phyloP scores from a whole-genome alignment of 2,888 invertebrate species.

The Drosophila formosana region DNA sequence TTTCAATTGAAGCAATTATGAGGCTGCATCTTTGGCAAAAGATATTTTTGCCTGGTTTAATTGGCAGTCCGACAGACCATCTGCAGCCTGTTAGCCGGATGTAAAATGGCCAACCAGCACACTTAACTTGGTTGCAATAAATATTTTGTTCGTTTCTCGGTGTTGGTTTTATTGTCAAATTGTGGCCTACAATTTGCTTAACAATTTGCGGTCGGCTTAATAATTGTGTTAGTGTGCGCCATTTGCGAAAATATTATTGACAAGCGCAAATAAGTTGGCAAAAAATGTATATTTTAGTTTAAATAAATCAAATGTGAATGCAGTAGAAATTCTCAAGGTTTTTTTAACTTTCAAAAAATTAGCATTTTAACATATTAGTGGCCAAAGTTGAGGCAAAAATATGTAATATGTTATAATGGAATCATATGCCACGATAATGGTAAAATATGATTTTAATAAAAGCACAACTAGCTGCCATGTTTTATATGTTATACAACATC shows the following conservation, averaged over 20 bases:
- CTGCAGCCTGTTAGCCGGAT: slow-evolving; percentile 12
- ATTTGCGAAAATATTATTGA: slow-evolving; percentile 18
- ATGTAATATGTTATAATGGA: too few relatives aligned
- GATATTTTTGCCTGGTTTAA: slow-evolving; percentile 57
- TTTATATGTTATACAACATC: slow-evolving; percentile 2
- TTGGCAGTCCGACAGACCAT: slow-evolving; percentile 48
- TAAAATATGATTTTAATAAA: slow-evolving; percentile 15
- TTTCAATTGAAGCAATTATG: slow-evolving; percentile 72
- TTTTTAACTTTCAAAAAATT: background rate
- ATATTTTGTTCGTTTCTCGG: slow-evolving; percentile 12
- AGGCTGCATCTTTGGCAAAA: slow-evolving; percentile 30
- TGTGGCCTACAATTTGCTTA: slow-evolving; percentile 45
- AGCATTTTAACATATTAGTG: too few relatives aligned
- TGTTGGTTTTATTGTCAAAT: slow-evolving; percentile 25
- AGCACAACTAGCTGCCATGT: background rate
- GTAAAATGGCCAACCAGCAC: slow-evolving; percentile 30
- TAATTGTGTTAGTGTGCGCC: slow-evolving; percentile 44
- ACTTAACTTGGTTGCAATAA: slow-evolving; percentile 19
- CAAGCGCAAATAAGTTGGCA: slow-evolving; percentile 6
- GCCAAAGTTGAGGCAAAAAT: too few relatives aligned
- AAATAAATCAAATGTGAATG: slow-evolving; percentile 2
- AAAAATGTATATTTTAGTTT: slow-evolving; percentile 9
- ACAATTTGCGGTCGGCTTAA: slow-evolving; percentile 64
- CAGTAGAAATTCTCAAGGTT: background rate
- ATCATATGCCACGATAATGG: background rate